Base-by-base conservation (phyloP, 2,888 invertebrate genomes). In the Parelbella ahira region DNA sequence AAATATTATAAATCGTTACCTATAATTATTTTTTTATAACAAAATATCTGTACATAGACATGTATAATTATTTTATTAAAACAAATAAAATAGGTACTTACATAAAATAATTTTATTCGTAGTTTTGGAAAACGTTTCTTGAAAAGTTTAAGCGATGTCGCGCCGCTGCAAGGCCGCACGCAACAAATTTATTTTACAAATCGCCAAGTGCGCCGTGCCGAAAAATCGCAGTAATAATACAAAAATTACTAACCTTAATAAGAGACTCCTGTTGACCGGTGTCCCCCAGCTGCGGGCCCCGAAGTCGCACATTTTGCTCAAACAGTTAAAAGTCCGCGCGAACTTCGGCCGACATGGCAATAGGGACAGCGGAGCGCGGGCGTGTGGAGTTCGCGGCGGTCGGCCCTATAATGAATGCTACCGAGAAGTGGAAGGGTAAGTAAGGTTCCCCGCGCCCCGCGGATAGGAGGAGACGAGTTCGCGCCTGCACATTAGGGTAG, bases 311-410 rank as follows among this genome's bases (percentile, higher is more conserved):
- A 37, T 37, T 10, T 37, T 12, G 28, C 13, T 9, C 4, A 15
- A 10, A 15, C 7, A 33, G 33, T 23, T 37, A 37, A 7, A 25
- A 11, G 15, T 15, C 2, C 21, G 37, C 29, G 21, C 37, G 15
- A 37, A 37, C 28, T 29, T 37, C 5, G 15, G 13, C 9, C 37
- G 28, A 29, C 37, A 37, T 37, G 4, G 10, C 23, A 29, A 11
- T 27, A 27, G 1, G 27, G 27, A n/a, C 5, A 18, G 27, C 7
- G 2, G 12, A 0, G 7, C n/a, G 19, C 4, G 6, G 6, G 10
- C 37, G 29, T 20, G 12, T n/a, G 5, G 8, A 1, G 1, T 3
- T 12, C 27, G 27, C 20, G 37, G 37, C 19, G 27, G 19, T 6
- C n/a, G 19, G 24, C 19, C 8, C 7, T 18, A 11, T 25, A 19